Evolutionary conservation across 2,888 invertebrate species (phyloP).

Genomic region (Drosophila heteroneura): DNA sequence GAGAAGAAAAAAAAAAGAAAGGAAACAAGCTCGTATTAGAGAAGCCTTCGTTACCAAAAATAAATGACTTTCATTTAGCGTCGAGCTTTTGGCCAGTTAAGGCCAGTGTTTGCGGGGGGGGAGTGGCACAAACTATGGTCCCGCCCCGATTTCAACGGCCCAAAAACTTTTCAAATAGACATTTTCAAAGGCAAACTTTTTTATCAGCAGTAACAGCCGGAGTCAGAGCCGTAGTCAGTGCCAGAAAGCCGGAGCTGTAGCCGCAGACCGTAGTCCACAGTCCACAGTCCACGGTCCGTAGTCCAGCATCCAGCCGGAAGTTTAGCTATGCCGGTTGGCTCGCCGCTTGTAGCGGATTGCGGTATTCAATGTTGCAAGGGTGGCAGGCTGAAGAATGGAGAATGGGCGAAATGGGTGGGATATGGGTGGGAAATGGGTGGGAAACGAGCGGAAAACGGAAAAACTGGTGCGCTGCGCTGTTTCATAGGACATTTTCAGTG

Average conservation of each 20-base stretch:
- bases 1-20: slow-evolving; percentile 23
- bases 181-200: slow-evolving; percentile 81
- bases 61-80: slow-evolving; percentile 81
- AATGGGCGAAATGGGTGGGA: background rate
- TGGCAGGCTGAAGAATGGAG: background rate
- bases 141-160: slow-evolving; percentile 43
- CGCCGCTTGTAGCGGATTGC: slow-evolving; percentile 64
- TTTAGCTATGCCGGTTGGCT: slow-evolving; percentile 74
- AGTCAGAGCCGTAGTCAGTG: slow-evolving; percentile 8
- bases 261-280: slow-evolving; percentile 59
- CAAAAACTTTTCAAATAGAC: slow-evolving; percentile 80
- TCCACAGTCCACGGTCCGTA: background rate
- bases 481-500: slow-evolving; percentile 62
- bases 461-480: slow-evolving; percentile 50
- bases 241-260: slow-evolving; percentile 16
- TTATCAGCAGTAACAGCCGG: slow-evolving; percentile 69
- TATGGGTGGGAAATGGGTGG: background rate
- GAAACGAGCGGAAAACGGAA: slow-evolving; percentile 31
- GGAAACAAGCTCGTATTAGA: slow-evolving; percentile 1
- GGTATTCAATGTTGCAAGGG: slow-evolving; percentile 23
- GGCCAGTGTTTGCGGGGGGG: background rate
- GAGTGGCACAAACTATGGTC: slow-evolving; percentile 64
- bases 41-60: slow-evolving; percentile 41
- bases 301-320: slow-evolving; percentile 69
- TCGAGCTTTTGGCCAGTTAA: slow-evolving; percentile 21